phyloP scores from a whole-genome alignment of 2,888 invertebrate species.

The Therioaphis trifolii region DNA sequence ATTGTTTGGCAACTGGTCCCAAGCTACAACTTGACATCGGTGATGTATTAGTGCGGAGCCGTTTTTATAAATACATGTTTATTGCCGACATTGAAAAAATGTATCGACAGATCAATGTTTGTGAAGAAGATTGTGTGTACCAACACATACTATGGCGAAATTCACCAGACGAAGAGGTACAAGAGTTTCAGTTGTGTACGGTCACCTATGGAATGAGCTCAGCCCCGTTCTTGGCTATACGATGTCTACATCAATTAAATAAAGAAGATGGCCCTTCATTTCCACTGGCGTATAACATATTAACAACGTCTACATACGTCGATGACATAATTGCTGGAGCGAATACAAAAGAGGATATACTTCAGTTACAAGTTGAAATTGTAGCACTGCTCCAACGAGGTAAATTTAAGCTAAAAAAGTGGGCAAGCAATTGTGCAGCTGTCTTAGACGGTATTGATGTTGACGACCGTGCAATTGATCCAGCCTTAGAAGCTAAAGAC shows the following conservation, averaged over 20 bases:
- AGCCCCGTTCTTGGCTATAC: conserved; percentile 66
- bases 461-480: too few relatives aligned
- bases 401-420: too few relatives aligned
- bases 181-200: too few relatives aligned
- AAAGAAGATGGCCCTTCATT: not conserved
- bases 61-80: conserved; percentile 66
- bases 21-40: conserved; percentile 67
- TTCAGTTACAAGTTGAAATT: too few relatives aligned
- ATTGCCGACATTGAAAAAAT: conserved; percentile 68
- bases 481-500: conserved; percentile 6
- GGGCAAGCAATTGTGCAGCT: too few relatives aligned
- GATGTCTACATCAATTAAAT: conserved; percentile 64
- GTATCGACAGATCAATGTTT: conserved; percentile 66
- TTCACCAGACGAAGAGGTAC: too few relatives aligned
- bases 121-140: conserved; percentile 65
- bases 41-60: conserved; percentile 67
- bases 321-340: too few relatives aligned
- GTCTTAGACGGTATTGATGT: too few relatives aligned
- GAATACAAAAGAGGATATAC: too few relatives aligned
- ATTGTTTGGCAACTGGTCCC: conserved; percentile 66
- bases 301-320: too few relatives aligned
- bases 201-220: too few relatives aligned
- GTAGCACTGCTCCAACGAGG: too few relatives aligned
- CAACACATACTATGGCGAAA: conserved; percentile 68
- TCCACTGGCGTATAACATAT: not conserved